Conservation (phyloP, 1,140 invertebrate genomes). For the Lasioglossum baleicum region DNA sequence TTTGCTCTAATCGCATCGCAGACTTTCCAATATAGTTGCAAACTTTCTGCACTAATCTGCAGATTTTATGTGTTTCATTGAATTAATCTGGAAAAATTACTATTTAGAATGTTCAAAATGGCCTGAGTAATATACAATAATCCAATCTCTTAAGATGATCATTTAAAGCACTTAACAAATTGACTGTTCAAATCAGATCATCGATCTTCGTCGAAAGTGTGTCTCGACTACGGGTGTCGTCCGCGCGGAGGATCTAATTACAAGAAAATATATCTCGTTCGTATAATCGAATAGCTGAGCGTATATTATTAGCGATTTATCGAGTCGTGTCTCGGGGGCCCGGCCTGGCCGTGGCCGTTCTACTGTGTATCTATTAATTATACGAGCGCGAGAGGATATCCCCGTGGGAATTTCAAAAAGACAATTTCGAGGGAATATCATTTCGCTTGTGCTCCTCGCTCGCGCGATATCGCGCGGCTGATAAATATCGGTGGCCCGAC, state of each 20-base stretch:
- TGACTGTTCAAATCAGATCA: no score
- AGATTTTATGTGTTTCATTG: no score
- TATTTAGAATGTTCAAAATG: no score
- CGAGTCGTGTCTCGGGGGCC: neutral
- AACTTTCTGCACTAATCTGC: no score
- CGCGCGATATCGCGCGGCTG: constrained; percentile 55
- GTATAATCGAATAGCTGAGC: neutral
- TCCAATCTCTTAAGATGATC: no score
- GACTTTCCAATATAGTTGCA: no score
- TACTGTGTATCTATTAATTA: constrained; percentile 55
- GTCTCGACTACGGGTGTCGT: no score
- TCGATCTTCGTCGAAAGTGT: no score
- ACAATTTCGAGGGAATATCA: constrained; percentile 44
- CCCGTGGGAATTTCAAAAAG: constrained; percentile 61
- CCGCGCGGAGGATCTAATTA: neutral
- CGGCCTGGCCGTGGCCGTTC: neutral
- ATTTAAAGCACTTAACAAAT: no score
- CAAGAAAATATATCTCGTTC: neutral
- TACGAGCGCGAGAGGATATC: constrained; percentile 16
- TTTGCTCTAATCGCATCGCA: no score
- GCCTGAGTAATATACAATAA: no score
- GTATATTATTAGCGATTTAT: constrained; percentile 2
- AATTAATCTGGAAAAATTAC: no score
- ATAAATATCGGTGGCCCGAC: constrained; percentile 56
- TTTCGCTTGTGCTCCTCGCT: constrained; percentile 18